Evolutionary conservation across 2,113 vertebrate genomes (phyloP).

Genomic region (Saguinus midas): DNA sequence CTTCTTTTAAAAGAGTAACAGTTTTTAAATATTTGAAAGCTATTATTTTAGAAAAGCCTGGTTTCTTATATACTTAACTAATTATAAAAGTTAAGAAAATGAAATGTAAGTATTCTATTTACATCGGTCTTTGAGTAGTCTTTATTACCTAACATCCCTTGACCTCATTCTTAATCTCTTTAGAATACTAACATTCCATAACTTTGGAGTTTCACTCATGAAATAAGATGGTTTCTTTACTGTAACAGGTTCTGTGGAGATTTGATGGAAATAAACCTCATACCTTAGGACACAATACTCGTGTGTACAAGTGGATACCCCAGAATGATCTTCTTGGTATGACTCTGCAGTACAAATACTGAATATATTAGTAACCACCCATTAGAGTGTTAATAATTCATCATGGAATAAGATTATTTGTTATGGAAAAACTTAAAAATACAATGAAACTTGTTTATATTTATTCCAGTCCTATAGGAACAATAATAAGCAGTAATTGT

Average conservation of each 20-base stretch:
- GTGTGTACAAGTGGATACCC: slow-evolving; percentile 87
- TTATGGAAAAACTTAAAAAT: background rate
- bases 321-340: slow-evolving; percentile 92
- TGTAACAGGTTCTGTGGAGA: slow-evolving; percentile 87
- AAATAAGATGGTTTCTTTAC: background rate
- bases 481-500: background rate
- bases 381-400: accelerated
- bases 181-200: accelerated
- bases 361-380: background rate
- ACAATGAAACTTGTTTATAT: background rate
- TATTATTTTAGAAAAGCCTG: background rate
- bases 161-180: background rate
- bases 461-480: background rate
- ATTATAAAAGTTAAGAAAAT: background rate
- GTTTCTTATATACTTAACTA: background rate
- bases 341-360: background rate
- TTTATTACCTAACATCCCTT: background rate
- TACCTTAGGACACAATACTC: slow-evolving; percentile 85
- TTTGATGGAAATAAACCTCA: slow-evolving; percentile 85
- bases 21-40: too few relatives aligned
- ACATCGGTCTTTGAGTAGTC: background rate
- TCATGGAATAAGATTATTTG: background rate
- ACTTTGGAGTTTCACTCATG: background rate
- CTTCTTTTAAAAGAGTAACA: too few relatives aligned
- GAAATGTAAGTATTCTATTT: background rate